phyloP scores from a whole-genome alignment of 2,888 invertebrate species.

The Entomobrya proxima region DNA sequence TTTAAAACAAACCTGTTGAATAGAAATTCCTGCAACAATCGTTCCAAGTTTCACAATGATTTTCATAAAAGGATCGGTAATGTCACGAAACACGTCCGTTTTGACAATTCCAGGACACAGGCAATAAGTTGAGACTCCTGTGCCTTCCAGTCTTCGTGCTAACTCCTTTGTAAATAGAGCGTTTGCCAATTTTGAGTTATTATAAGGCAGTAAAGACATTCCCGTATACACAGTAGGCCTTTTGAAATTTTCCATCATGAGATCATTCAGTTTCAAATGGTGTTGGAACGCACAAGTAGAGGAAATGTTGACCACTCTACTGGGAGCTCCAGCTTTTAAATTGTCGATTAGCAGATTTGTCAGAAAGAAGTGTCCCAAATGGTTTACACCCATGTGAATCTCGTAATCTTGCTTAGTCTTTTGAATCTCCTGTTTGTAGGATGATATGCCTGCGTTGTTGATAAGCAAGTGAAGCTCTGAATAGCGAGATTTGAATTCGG shows the following conservation, averaged over 20 bases:
- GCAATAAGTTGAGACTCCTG: constrained; percentile 82
- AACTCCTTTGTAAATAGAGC: constrained; percentile 84
- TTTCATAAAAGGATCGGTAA: background rate
- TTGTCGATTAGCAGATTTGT: constrained; percentile 85
- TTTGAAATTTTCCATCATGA: constrained; percentile 82
- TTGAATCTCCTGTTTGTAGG: constrained; percentile 68
- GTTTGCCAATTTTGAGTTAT: constrained; percentile 87
- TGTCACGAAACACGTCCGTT: constrained; percentile 77
- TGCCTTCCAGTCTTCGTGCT: constrained; percentile 80
- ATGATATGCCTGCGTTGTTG: constrained; percentile 76
- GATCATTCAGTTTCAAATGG: constrained; percentile 82
- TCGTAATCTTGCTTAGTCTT: constrained; percentile 86
- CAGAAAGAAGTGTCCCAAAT: constrained; percentile 90
- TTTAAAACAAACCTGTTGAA: background rate
- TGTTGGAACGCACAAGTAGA: constrained; percentile 85
- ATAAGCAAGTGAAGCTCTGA: constrained; percentile 57
- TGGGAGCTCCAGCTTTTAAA: constrained; percentile 82
- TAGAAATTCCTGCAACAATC: background rate
- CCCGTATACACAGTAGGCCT: constrained; percentile 73
- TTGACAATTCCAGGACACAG: constrained; percentile 89
- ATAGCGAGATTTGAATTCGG: constrained; percentile 34
- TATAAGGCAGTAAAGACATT: constrained; percentile 42
- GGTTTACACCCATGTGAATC: constrained; percentile 88
- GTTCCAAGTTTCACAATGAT: background rate
- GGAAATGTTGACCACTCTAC: constrained; percentile 84